Evolutionary conservation across 1,140 invertebrate genomes (phyloP), one percentile per base, ranked within the genome.

Genomic region (Lordiphosa stackelbergi): DNA sequence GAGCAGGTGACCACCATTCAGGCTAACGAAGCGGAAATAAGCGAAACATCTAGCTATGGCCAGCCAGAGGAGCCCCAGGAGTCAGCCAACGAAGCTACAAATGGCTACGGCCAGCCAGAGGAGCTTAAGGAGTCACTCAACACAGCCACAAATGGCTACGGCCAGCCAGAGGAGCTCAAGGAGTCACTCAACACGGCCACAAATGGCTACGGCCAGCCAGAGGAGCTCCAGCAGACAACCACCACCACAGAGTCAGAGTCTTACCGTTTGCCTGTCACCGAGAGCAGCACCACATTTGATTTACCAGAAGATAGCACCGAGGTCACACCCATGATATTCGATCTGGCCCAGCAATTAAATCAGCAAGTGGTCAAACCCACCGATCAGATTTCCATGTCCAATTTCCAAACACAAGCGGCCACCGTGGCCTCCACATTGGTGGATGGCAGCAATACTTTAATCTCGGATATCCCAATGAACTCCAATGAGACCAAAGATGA

Each of bases 361-460:
- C 16, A 86, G 43, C 73, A 87, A 35, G 54, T 87, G 38, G 53
- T 87, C 0, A 81, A 61, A 41, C 85, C 85, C 8, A 85, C 73
- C 9, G 81, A 84, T 34, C 75, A 79, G 35, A 86, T 88, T 53
- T 83, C 68, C 0, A 88, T 88, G 87, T 47, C 69, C 8, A 75
- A 88, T 36, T 84, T 89, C 54, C 84, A 87, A 56, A 86, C 77
- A 0, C 84, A 89, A 61, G 83, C 85, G 4, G 88, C 88, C 4
- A 88, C 88, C 3, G 66, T 88, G 0, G 88, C 87, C 11, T 88
- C 88, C 19, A 83, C 77, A 0, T 47, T 89, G 8, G 85, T 88
- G 5, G 86, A 79, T 36, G 79, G 83, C 42, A 66, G 64, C 19
- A 79, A 84, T 42, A 71, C 75, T 0, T 35, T 75, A 0, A 45